These are phyloP conservation scores for Digitonthophagus gazella DNA, from an alignment of 2,888 invertebrate species.

Conservation along the genomic window DNA sequence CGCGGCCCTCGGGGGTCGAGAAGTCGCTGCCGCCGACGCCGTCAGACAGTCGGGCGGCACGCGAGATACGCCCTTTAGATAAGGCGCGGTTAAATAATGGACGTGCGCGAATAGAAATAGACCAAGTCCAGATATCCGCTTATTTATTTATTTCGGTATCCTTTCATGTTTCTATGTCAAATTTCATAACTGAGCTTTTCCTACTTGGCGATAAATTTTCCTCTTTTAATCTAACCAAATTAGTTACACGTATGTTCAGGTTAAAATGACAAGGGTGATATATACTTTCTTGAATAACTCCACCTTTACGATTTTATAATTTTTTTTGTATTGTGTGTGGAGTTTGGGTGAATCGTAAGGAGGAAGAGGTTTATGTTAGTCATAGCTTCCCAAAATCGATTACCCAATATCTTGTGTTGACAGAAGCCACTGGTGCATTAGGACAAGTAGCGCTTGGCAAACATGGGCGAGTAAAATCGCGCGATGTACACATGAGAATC, in stretches of 20 bases:
- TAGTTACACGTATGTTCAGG: neutral
- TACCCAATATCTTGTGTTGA: conserved; percentile 20
- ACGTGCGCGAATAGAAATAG: conserved; percentile 11
- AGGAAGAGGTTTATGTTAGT: neutral
- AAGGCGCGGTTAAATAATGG: conserved; percentile 25
- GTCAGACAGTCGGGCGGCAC: conserved; percentile 38
- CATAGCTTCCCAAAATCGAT: conserved; percentile 16
- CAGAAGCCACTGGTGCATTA: conserved; percentile 24
- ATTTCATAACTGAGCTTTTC: neutral
- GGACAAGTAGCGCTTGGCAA: conserved; percentile 21
- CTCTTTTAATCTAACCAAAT: neutral
- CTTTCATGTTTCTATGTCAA: neutral
- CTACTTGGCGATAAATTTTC: neutral
- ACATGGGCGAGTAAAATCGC: conserved; percentile 14
- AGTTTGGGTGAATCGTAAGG: neutral
- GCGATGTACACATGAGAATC: neutral
- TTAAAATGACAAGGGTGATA: neutral
- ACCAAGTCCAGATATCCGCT: neutral
- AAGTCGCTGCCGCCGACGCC: conserved; percentile 35
- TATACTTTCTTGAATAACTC: neutral
- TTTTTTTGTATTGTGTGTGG: too few species aligned
- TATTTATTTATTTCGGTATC: neutral
- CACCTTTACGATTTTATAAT: neutral
- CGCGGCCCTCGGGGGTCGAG: conserved; percentile 1
- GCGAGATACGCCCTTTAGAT: conserved; percentile 41